Base-by-base conservation (phyloP, 2,113 vertebrate species). In the Pangasianodon hypophthalmus region DNA sequence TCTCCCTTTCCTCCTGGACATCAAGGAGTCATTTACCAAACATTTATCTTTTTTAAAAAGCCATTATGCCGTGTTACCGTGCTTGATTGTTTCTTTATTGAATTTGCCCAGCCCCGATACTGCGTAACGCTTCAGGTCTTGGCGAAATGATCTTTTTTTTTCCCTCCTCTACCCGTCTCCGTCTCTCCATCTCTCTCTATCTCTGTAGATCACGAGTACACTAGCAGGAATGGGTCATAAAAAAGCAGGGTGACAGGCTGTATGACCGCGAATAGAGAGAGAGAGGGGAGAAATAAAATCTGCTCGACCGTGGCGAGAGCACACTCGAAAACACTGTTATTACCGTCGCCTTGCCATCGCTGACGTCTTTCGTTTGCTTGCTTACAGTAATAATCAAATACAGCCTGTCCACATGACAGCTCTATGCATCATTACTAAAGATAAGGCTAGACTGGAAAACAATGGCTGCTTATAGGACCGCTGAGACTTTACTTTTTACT, bases 1-100 rank as follows among this genome's bases (percentile, higher is more conserved):
- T 88, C 90, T 84, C 50, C 50, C 88, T 84, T 87, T 90, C 92
- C 92, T 92, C 92, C 88, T 92, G 92, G 92, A 91, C 92, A 92
- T 92, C 90, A 92, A 89, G 88, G 88, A 92, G 92, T 92, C 90
- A 92, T 92, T 92, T 92, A 92, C 77, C 88, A 89, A 91, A 90
- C 92, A 92, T 92, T 91, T 90, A 92, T 92, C 92, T 92, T 92
- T 92, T 92, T 92, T 92, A 91, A 92, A 92, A 92, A 92, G 92
- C 92, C 92, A 92, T 92, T 92, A 92, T 92, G 92, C 90, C 90
- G 92, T 90, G 92, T 92, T 92, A 92, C 91, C 71, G 60, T 88
- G 90, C 90, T 91, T 92, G 92, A 92, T 92, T 92, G 92, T 92
- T 92, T 92, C 92, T 92, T 92, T 91, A 92, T 92, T 92, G 91